These are phyloP conservation scores for Acanthiza pusilla DNA, from an alignment of 2,797 vertebrate genomes.

Conservation along the genomic window DNA sequence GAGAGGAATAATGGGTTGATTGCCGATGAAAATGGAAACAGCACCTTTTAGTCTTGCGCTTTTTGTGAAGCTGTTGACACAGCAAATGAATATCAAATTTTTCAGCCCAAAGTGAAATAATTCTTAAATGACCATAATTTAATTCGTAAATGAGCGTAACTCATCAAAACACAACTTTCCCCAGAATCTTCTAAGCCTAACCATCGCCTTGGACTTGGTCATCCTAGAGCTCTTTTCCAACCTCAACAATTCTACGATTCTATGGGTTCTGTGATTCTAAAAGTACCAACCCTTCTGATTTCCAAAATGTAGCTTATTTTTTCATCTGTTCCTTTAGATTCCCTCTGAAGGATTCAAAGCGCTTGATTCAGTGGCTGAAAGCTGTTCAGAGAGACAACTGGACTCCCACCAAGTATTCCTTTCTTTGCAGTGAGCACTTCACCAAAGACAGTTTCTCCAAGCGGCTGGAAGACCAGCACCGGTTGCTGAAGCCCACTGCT, in stretches of 20 bases:
- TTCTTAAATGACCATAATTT: neutral
- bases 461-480: constrained; percentile 77
- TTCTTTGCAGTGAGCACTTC: constrained; percentile 82
- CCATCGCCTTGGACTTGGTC: neutral
- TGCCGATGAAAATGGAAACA: neutral
- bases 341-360: constrained; percentile 79
- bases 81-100: neutral
- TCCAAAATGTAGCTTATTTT: neutral
- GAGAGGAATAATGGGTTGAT: neutral
- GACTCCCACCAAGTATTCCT: constrained; percentile 82
- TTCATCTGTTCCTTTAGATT: constrained; percentile 62
- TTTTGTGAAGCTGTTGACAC: neutral
- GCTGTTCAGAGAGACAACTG: constrained; percentile 81
- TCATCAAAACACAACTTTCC: neutral
- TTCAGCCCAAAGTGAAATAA: neutral
- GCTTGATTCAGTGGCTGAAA: constrained; percentile 78
- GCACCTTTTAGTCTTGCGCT: neutral
- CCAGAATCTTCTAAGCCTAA: neutral
- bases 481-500: constrained; percentile 76
- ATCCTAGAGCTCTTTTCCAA: neutral
- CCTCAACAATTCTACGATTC: neutral
- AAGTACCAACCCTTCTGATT: neutral
- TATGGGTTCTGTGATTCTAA: neutral
- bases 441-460: constrained; percentile 83
- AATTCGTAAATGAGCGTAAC: rapidly evolving